These are phyloP conservation scores for Caenorhabditis sp. DNA, from an alignment of 2,888 invertebrate genomes.

Conservation along the genomic window DNA sequence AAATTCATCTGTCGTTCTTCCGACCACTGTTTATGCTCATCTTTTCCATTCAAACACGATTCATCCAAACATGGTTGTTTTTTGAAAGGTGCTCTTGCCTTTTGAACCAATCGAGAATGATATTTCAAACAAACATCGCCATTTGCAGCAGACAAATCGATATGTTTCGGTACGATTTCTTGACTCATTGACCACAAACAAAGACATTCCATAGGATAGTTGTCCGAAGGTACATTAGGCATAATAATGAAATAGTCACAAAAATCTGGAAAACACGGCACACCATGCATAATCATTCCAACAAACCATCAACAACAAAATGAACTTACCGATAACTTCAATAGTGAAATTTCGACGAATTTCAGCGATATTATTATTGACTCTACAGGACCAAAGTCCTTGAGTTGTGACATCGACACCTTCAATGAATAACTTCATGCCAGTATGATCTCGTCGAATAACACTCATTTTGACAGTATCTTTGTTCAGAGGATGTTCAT, in stretches of 20 bases:
- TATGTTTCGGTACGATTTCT: constrained; percentile 43
- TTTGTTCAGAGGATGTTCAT: constrained; percentile 11
- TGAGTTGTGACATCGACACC: constrained; percentile 57
- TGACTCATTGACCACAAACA: constrained; percentile 62
- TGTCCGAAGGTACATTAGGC: constrained; percentile 21
- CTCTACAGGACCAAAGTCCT: constrained; percentile 70
- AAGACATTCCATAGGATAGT: constrained; percentile 64
- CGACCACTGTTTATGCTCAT: neutral
- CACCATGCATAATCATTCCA: constrained; percentile 6
- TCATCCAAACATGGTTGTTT: constrained; percentile 45
- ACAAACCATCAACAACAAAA: neutral
- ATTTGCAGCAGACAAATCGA: constrained; percentile 50
- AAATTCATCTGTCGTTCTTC: neutral
- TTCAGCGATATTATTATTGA: constrained; percentile 66
- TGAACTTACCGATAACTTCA: constrained; percentile 67
- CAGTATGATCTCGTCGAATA: constrained; percentile 18
- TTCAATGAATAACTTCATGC: constrained; percentile 60
- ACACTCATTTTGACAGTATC: neutral
- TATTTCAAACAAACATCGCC: constrained; percentile 48
- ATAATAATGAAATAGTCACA: constrained; percentile 64
- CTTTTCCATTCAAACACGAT: constrained; percentile 20
- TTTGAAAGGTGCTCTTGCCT: constrained; percentile 39
- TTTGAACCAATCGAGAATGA: constrained; percentile 35
- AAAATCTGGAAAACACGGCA: constrained; percentile 58
- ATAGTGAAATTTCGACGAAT: constrained; percentile 68